Conservation (phyloP, 2,888 invertebrate genomes). For the Pachliopta kotzebuea region DNA sequence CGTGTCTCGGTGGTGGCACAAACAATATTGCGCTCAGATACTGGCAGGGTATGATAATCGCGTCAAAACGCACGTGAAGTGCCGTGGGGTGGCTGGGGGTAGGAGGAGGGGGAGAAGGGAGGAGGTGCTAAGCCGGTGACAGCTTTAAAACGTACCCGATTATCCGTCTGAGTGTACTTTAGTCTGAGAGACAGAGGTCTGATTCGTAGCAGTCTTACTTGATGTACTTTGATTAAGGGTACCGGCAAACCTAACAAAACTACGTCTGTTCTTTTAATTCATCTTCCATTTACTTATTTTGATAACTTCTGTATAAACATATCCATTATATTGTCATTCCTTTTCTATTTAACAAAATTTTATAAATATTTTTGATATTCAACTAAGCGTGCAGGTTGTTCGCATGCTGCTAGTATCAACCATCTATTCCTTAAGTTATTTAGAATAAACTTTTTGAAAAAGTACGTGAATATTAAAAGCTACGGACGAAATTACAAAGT, state of each 20-base stretch:
- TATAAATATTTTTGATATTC: too few relatives aligned
- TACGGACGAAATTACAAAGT: slow-evolving; percentile 24
- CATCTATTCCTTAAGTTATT: too few relatives aligned
- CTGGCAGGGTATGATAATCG: slow-evolving; percentile 78
- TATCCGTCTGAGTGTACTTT: slow-evolving; percentile 70
- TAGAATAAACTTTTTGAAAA: background rate
- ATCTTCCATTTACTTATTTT: background rate
- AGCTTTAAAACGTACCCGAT: slow-evolving; percentile 76
- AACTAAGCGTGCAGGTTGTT: too few relatives aligned
- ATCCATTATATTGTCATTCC: too few relatives aligned
- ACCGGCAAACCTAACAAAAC: background rate
- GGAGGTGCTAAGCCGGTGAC: slow-evolving; percentile 66
- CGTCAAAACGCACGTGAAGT: slow-evolving; percentile 80
- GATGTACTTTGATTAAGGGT: slow-evolving; percentile 20
- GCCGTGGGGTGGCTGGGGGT: slow-evolving; percentile 42
- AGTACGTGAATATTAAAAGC: background rate
- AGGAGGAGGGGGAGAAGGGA: too few relatives aligned
- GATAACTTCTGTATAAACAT: background rate
- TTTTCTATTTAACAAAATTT: too few relatives aligned
- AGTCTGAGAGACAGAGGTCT: slow-evolving; percentile 52
- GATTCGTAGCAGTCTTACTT: slow-evolving; percentile 53
- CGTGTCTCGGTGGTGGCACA: slow-evolving; percentile 40
- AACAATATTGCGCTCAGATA: slow-evolving; percentile 78
- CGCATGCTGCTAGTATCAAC: too few relatives aligned
- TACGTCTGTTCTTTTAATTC: background rate